Evolutionary conservation across 2,113 vertebrate genomes (phyloP).

Genomic region (Alligator mississippiensis): DNA sequence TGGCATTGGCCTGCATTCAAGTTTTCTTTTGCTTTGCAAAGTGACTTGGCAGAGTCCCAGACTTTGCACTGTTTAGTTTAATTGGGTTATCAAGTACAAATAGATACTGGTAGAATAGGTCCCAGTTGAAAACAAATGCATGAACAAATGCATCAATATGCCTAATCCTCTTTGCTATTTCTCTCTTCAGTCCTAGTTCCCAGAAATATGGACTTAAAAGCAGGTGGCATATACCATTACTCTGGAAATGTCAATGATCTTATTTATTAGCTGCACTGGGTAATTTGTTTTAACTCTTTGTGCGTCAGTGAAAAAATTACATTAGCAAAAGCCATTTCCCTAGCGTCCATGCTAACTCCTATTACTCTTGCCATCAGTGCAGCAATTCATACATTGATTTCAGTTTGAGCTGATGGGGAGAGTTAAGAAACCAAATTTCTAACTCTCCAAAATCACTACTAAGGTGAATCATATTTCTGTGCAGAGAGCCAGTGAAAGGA

Average conservation of each 20-base stretch:
- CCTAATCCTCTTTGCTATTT: conserved; percentile 52
- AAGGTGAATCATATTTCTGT: background rate
- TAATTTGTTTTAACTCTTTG: conserved; percentile 10
- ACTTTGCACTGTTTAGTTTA: background rate
- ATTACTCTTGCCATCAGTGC: background rate
- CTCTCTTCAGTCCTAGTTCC: conserved; percentile 37
- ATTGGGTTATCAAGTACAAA: conserved; percentile 51
- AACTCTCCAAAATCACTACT: background rate
- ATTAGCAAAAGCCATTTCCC: background rate
- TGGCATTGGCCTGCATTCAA: background rate
- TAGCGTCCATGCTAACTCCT: background rate
- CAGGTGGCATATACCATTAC: conserved; percentile 34
- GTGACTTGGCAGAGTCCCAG: conserved; percentile 35
- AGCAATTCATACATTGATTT: background rate
- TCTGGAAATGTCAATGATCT: conserved; percentile 4
- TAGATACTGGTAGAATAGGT: conserved; percentile 12
- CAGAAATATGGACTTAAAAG: conserved; percentile 22
- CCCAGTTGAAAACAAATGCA: conserved; percentile 26
- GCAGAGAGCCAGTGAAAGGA: background rate
- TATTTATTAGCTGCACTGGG: background rate
- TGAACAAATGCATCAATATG: conserved; percentile 37
- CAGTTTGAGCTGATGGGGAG: background rate
- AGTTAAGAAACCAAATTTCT: background rate
- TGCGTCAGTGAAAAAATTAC: background rate
- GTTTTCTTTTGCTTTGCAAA: background rate